A percentile compares a stretch with the other conserved stretches of the same genome.
These are phyloP conservation scores for Tenodera sinensis DNA, from an alignment of 2,888 invertebrate genomes.

Conservation along the genomic window DNA sequence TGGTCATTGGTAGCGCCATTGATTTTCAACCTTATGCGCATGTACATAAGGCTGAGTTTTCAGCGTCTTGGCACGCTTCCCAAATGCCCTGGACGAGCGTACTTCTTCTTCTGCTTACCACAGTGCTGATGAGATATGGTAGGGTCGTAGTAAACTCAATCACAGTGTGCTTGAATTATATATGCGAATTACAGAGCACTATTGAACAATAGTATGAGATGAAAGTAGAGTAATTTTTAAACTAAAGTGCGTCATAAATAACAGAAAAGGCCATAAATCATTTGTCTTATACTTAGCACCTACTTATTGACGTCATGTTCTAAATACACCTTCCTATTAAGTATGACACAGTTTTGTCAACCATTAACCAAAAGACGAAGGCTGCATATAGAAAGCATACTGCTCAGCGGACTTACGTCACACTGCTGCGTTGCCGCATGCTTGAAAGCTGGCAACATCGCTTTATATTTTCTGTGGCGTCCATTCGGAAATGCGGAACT, in stretches of 20 bases:
- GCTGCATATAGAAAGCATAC: no score
- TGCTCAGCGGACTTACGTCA: background rate
- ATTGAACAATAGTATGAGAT: no score
- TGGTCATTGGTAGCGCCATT: background rate
- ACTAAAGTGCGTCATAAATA: no score
- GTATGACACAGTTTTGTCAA: background rate
- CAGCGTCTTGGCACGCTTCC: slow-evolving; percentile 6
- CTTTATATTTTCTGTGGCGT: background rate
- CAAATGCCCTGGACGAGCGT: background rate
- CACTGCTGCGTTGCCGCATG: background rate
- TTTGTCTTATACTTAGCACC: no score
- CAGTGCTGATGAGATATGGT: slow-evolving; percentile 14
- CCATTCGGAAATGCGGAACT: background rate
- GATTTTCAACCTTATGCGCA: background rate
- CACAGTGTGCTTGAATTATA: background rate
- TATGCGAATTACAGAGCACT: no score
- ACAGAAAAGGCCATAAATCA: no score
- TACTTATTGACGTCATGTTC: no score
- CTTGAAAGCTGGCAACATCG: background rate
- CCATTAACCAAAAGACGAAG: background rate
- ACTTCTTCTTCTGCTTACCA: background rate
- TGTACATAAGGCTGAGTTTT: slow-evolving; percentile 2
- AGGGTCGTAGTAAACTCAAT: slow-evolving; percentile 1
- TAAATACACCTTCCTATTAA: no score
- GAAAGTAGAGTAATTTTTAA: no score